phyloP scores from a whole-genome alignment of 1,140 invertebrate species.

The Epicauta chinensis region DNA sequence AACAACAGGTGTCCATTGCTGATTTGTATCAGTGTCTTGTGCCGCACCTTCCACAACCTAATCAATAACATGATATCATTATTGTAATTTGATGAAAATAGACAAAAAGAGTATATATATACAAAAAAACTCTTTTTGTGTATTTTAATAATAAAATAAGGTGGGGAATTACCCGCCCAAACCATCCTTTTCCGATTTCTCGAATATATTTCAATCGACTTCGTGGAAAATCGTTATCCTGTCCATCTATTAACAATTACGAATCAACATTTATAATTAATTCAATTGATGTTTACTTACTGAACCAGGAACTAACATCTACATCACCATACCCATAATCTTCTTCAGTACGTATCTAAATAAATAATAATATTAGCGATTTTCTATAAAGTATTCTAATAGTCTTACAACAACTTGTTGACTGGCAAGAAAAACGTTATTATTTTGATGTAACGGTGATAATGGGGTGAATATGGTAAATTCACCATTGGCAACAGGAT shows the following conservation, averaged over 20 bases:
- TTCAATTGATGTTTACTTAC: conserved; percentile 27
- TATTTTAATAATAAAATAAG: neutral
- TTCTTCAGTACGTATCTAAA: conserved; percentile 30
- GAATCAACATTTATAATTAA: neutral
- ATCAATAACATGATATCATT: conserved; percentile 3
- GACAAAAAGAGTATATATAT: neutral
- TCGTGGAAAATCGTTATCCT: conserved; percentile 64
- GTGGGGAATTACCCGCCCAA: conserved; percentile 60
- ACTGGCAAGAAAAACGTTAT: conserved; percentile 35
- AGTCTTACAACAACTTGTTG: conserved; percentile 33
- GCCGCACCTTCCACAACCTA: conserved; percentile 68
- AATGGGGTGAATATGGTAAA: conserved; percentile 42
- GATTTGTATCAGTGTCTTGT: conserved; percentile 42
- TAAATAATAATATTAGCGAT: conserved; percentile 1
- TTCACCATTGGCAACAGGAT: conserved; percentile 39
- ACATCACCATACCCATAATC: conserved; percentile 33
- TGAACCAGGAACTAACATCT: conserved; percentile 37
- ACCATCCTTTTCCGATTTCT: conserved; percentile 81
- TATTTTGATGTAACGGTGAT: conserved; percentile 33
- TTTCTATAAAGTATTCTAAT: neutral
- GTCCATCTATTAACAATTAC: conserved; percentile 44
- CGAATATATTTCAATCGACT: conserved; percentile 73
- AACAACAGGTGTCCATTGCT: conserved; percentile 46
- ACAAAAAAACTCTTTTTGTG: neutral
- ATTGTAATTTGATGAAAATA: neutral